Base-by-base conservation (phyloP, 1,140 invertebrate species). In the Diabrotica undecimpunctata region DNA sequence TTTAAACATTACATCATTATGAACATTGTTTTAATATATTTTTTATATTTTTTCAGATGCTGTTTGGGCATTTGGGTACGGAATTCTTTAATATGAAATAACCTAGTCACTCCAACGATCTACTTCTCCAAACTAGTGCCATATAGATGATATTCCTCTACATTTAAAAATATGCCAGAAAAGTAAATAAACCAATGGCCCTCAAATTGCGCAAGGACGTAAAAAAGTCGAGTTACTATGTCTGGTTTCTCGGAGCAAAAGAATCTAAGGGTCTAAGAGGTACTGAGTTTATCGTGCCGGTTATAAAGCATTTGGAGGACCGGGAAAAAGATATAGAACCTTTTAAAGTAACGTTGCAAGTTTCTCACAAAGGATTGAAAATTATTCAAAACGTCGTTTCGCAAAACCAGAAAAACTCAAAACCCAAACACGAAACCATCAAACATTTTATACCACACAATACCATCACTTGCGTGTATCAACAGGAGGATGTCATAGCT, bases 141-240 rank as follows among this genome's bases (percentile, higher is more conserved):
- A 46, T 46, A 46, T 46, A 6, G 25, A 1, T 46, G n/a, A 5
- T 46, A 46, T 10, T n/a, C n/a, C 8, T 46, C n/a, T 46, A 46
- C n/a, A 10, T n/a, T 46, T 46, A 46, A 46, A 46, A 25, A 25
- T 25, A 60, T 60, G 58, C 36, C 36, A 14, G 46, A 35, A 6
- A 60, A 60, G 50, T 60, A 60, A 60, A 11, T 50, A 50, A 60
- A 14, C 70, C 73, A 65, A 87, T 87, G 86, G 86, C 86, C 77
- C 77, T 89, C 72, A 84, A 88, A 80, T 80, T 90, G 72, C 86
- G 88, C 75, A 92, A 92, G 76, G 93, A 94, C 77, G 90, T 95
- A 70, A 96, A 96, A 82, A 97, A 97, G 79, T 92, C 94, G 54
- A 96, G 95, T 39, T 98, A 97, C 81, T 99, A 99, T 81, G 95